Evolutionary conservation across 92 coral and sea anemone genomes (phyloP).

Genomic region (Diadumene lineata): DNA sequence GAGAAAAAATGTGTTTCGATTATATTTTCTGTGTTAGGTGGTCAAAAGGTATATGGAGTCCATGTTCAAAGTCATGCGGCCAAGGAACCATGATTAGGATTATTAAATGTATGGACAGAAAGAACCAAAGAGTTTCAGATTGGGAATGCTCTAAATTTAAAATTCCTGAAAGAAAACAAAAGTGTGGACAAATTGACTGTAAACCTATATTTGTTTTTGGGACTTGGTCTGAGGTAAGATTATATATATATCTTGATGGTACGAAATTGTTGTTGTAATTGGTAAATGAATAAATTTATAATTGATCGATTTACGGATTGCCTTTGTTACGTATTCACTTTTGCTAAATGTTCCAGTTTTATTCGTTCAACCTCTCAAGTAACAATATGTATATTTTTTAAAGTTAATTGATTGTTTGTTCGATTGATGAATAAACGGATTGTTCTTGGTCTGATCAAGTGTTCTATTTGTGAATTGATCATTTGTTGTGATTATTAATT

Average conservation of each 20-base stretch:
- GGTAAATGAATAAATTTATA: neutral
- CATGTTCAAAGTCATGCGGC: slow-evolving; percentile 48
- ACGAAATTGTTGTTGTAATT: no score
- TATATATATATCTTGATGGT: no score
- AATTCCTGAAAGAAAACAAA: slow-evolving; percentile 24
- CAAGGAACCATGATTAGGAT: slow-evolving; percentile 31
- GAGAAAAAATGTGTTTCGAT: neutral
- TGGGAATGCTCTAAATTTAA: slow-evolving; percentile 36
- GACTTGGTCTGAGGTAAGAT: slow-evolving; percentile 53
- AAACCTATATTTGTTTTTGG: slow-evolving; percentile 49
- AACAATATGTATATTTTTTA: no score
- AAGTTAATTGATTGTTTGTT: neutral
- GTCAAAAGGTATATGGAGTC: slow-evolving; percentile 36
- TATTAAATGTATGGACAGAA: slow-evolving; percentile 32
- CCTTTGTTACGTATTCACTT: no score
- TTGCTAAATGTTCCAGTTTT: no score
- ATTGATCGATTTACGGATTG: neutral
- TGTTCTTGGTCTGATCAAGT: no score
- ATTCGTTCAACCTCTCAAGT: no score
- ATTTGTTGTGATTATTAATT: no score
- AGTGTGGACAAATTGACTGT: slow-evolving; percentile 46
- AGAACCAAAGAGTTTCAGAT: slow-evolving; percentile 23
- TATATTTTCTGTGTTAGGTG: slow-evolving; percentile 26
- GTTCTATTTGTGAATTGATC: neutral
- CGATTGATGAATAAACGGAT: no score